These are phyloP conservation scores for Barypeithes pellucidus DNA, from an alignment of 2,888 invertebrate genomes.

Conservation along the genomic window DNA sequence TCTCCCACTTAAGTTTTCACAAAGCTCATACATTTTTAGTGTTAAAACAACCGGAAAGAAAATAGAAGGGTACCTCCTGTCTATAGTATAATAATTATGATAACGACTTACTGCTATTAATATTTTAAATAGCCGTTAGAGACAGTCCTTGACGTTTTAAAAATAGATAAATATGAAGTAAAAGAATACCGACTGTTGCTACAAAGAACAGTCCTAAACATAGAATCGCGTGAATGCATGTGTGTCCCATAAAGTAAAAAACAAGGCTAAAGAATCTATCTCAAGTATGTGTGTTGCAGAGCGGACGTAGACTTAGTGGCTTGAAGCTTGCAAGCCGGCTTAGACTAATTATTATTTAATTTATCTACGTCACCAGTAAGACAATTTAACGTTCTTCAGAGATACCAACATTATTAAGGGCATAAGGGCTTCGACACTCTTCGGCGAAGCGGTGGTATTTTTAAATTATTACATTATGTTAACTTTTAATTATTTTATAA, in stretches of 20 bases:
- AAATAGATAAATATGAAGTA: neutral
- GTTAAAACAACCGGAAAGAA: no score
- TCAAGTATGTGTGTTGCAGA: constrained; percentile 43
- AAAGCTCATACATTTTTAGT: no score
- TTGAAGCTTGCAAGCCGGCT: constrained; percentile 45
- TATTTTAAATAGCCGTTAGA: neutral
- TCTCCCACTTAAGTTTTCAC: no score
- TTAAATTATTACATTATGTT: no score
- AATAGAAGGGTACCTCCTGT: no score
- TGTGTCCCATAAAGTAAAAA: constrained; percentile 46
- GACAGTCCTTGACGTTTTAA: neutral
- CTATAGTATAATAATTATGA: no score
- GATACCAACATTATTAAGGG: neutral
- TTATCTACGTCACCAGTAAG: constrained; percentile 41
- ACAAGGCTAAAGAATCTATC: constrained; percentile 34
- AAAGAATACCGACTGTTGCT: constrained; percentile 7
- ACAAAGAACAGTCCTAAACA: constrained; percentile 41
- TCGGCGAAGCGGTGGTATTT: no score
- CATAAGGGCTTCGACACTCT: no score
- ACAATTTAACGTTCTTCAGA: constrained; percentile 15
- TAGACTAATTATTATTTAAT: constrained; percentile 50
- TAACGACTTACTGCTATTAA: no score
- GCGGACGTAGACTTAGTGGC: constrained; percentile 50
- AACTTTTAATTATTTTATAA: no score
- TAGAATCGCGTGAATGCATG: constrained; percentile 46